A percentile compares a stretch with the other conserved stretches of the same genome.
Conservation (phyloP, 2,113 vertebrate genomes). For the Anolis sagrei region DNA sequence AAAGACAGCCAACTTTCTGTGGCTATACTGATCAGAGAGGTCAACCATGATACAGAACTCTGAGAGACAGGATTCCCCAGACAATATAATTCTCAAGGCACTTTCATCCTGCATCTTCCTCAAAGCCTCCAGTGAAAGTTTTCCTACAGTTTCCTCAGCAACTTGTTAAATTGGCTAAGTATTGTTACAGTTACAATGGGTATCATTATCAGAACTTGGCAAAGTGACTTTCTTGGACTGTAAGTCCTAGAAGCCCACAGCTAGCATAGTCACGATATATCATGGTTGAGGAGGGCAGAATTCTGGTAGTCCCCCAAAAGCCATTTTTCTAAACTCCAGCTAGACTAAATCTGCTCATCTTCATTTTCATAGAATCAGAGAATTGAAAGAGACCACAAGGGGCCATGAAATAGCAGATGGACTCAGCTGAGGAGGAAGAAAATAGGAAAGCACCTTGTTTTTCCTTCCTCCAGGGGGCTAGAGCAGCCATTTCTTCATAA, state of each 20-base stretch:
- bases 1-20: constrained; percentile 13
- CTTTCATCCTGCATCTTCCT: background rate
- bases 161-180: background rate
- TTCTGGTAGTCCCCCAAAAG: too few relatives aligned
- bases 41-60: background rate
- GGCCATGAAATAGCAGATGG: too few relatives aligned
- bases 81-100: background rate
- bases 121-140: background rate
- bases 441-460: too few relatives aligned
- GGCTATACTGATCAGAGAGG: background rate
- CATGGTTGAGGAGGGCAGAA: too few relatives aligned
- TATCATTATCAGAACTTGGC: background rate
- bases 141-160: background rate
- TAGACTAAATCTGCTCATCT: background rate
- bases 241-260: too few relatives aligned
- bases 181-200: background rate
- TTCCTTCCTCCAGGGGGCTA: background rate
- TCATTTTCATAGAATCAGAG: background rate
- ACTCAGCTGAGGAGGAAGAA: too few relatives aligned
- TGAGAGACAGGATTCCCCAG: background rate
- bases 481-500: too few relatives aligned
- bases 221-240: too few relatives aligned
- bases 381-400: background rate
- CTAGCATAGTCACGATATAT: too few relatives aligned
- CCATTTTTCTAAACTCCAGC: too few relatives aligned